Percentiles rank a stretch among this genome's conserved stretches.
phyloP scores from a whole-genome alignment of 53 echinoderm and acorn worm genomes.

The Zoroaster sp. region DNA sequence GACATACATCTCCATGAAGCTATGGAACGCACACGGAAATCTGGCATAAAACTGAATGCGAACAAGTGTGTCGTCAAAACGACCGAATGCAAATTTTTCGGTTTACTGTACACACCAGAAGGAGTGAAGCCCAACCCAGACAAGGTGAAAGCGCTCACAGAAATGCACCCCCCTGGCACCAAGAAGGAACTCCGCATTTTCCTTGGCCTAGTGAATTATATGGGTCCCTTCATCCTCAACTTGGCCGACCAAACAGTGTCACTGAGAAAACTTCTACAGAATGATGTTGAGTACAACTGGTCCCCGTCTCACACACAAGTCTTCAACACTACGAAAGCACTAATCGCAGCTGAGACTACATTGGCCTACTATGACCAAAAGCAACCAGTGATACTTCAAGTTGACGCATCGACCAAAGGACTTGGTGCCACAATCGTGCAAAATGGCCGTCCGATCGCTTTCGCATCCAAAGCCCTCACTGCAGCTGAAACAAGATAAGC shows the following conservation, averaged over 20 bases:
- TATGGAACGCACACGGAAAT: constrained; percentile 23
- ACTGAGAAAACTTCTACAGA: neutral
- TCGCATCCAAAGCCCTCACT: constrained; percentile 61
- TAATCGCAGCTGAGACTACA: constrained; percentile 10
- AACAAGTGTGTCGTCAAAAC: constrained; percentile 42
- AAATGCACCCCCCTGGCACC: constrained; percentile 27
- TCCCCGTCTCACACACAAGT: constrained; percentile 4
- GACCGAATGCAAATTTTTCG: neutral
- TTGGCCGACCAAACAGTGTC: neutral
- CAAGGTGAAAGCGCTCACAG: neutral
- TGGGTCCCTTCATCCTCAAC: constrained; percentile 41
- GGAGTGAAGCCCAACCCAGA: constrained; percentile 40
- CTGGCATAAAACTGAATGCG: constrained; percentile 32
- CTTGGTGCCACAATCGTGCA: constrained; percentile 53
- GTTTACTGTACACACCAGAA: constrained; percentile 24
- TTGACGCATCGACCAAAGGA: constrained; percentile 54
- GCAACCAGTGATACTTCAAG: constrained; percentile 38
- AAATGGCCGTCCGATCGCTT: constrained; percentile 53
- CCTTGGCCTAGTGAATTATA: constrained; percentile 50
- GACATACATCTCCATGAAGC: constrained; percentile 31
- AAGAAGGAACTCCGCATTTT: constrained; percentile 49
- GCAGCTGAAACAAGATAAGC: constrained; percentile 46
- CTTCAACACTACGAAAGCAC: neutral
- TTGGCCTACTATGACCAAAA: constrained; percentile 57
- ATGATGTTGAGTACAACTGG: constrained; percentile 2